Conservation (phyloP, 1,140 invertebrate genomes). For the Andrena cerasifolii region DNA sequence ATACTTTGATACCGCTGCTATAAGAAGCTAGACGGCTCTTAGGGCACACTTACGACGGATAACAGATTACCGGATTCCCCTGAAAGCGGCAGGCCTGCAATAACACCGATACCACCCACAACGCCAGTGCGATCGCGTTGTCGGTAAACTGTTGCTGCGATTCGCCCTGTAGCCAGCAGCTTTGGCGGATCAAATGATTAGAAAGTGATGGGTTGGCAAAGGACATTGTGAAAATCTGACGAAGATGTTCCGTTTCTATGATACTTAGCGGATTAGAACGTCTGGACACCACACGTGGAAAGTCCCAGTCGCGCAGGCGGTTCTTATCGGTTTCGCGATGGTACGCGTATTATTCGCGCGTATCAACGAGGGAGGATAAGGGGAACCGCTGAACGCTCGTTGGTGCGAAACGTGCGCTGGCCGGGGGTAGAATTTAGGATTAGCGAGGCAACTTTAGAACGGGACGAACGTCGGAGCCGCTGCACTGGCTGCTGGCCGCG, state of each 20-base stretch:
- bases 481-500: neutral
- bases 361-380: constrained; percentile 1
- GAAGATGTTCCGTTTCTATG: neutral
- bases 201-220: too few relatives aligned
- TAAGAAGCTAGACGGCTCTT: too few relatives aligned
- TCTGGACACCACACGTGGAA: neutral
- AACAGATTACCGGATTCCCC: neutral
- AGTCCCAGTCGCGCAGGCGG: neutral
- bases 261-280: neutral
- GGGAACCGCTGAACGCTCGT: neutral
- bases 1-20: too few relatives aligned
- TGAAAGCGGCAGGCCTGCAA: neutral
- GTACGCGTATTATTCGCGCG: neutral
- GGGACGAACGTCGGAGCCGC: too few relatives aligned
- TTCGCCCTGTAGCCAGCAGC: neutral
- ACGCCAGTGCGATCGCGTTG: neutral
- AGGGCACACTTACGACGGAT: neutral
- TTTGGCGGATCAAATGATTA: neutral
- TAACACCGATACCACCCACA: neutral
- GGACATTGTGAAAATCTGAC: too few relatives aligned
- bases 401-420: neutral
- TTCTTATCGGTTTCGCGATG: constrained; percentile 6
- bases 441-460: too few relatives aligned
- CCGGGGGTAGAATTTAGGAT: too few relatives aligned
- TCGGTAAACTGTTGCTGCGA: neutral